Evolutionary conservation across 2,888 invertebrate species (phyloP), one percentile per base, ranked within the genome.

Genomic region (Nymphalis c-album): DNA sequence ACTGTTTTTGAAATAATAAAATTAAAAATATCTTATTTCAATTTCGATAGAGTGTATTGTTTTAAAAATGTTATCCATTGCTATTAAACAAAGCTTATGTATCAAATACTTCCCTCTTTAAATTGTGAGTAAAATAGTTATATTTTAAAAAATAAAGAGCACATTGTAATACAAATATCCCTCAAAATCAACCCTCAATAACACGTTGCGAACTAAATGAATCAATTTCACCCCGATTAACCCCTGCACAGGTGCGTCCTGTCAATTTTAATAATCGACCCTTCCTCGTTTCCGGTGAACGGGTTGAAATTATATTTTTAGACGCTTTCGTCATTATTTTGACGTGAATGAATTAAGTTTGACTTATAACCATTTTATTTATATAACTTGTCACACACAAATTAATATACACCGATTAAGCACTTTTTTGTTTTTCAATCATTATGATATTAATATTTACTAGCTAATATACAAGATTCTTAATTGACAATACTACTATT

Each of bases 191-290:
- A 71, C 66, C 71, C 64, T 65, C 58, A 79, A 78, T 74, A 73
- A 77, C 74, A 75, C 73, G 77, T 77, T 77, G 74, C 73, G 62
- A 59, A 70, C 72, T 74, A 76, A 79, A 80, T 78, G 79, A 83
- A 84, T 85, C 85, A 85, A 85, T 85, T 83, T 68, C 73, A 67
- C 71, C 76, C 76, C 75, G 67, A 74, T 73, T 79, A 77, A 81
- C 78, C 73, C 77, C 74, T 73, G 61, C 73, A 71, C 78, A 79
- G 80, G 79, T 79, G 80, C 70, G 78, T 72, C 76, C 76, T 78
- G 80, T 79, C 80, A 79, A 80, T 81, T 80, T 78, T 79, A 80
- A 80, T 81, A 80, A 78, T 50, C 50, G 50, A 72, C 75, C 75
- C 72, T 62, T 47, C 69, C 67, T 47, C 66, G 57, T 64, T 63